These are phyloP conservation scores for Oligia latruncula DNA, from an alignment of 2,888 invertebrate species.

Conservation along the genomic window DNA sequence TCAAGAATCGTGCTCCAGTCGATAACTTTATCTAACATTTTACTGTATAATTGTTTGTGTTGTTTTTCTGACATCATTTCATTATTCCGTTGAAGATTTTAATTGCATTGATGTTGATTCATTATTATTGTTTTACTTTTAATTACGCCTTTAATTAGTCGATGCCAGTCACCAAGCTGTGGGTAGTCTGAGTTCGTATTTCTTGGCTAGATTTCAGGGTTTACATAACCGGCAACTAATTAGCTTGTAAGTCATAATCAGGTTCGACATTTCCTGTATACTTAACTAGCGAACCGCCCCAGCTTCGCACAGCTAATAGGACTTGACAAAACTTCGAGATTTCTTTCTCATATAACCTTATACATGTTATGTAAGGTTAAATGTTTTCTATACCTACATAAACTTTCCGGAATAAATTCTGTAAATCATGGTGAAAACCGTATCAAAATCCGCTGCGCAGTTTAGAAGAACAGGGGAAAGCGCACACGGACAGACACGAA, in stretches of 20 bases:
- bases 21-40: constrained; percentile 51
- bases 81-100: constrained; percentile 60
- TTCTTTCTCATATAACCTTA: background rate
- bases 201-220: background rate
- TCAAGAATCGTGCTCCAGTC: constrained; percentile 7
- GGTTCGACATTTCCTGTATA: constrained; percentile 6
- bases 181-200: constrained; percentile 10
- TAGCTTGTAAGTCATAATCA: background rate
- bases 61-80: constrained; percentile 68
- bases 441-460: background rate
- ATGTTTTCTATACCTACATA: background rate
- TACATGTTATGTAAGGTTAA: background rate
- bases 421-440: background rate
- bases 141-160: constrained; percentile 47
- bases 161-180: constrained; percentile 14
- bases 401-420: background rate
- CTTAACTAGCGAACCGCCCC: background rate
- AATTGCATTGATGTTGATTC: constrained; percentile 48
- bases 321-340: background rate
- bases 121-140: constrained; percentile 54
- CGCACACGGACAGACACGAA: background rate
- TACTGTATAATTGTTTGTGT: constrained; percentile 51
- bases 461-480: background rate
- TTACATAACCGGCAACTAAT: constrained; percentile 12
- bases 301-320: background rate